phyloP scores from a whole-genome alignment of 2,888 invertebrate genomes.

The Lasioglossum figueresi region DNA sequence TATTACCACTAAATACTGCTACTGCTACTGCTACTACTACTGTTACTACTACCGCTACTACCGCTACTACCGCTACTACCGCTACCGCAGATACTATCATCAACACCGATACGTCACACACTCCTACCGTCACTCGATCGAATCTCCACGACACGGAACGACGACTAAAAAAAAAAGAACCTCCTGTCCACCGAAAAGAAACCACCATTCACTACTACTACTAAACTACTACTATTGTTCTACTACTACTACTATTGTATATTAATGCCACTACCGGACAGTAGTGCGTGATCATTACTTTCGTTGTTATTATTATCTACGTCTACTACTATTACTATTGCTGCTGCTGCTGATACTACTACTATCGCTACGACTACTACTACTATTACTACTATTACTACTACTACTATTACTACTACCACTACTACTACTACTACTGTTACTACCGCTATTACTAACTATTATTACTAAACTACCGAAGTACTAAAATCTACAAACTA shows the following conservation, averaged over 20 bases:
- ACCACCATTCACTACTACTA: conserved; percentile 41
- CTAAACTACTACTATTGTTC: conserved; percentile 46
- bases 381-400: conserved; percentile 48
- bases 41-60: neutral
- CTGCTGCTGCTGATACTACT: conserved; percentile 51
- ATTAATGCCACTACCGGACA: conserved; percentile 40
- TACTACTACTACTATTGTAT: conserved; percentile 34
- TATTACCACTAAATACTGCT: conserved; percentile 40
- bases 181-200: neutral
- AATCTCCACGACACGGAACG: neutral
- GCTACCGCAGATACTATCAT: conserved; percentile 36
- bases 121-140: neutral
- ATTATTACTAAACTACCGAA: conserved; percentile 48
- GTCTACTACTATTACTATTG: conserved; percentile 47
- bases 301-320: conserved; percentile 50
- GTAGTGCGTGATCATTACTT: conserved; percentile 47
- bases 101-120: conserved; percentile 9
- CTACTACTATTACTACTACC: conserved; percentile 44
- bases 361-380: conserved; percentile 52
- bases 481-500: conserved; percentile 51
- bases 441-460: conserved; percentile 49
- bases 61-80: conserved; percentile 33
- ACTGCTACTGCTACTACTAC: conserved; percentile 38
- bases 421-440: conserved; percentile 49
- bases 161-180: neutral